These are phyloP conservation scores for Hylia prasina DNA, from an alignment of 2,113 vertebrate species.

Conservation along the genomic window DNA sequence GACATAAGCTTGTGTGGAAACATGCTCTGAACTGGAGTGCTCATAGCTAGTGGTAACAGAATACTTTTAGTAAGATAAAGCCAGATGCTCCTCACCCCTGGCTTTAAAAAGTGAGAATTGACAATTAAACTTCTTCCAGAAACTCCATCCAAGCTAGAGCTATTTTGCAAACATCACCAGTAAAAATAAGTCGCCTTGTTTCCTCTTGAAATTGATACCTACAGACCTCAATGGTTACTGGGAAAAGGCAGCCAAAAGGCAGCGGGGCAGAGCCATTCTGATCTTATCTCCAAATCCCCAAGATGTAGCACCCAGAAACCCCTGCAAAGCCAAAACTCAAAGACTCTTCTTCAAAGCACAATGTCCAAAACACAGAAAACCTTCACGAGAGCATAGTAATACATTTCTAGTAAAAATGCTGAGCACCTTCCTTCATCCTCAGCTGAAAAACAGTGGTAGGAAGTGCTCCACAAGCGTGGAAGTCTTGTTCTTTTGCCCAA, in stretches of 20 bases:
- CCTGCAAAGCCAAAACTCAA: background rate
- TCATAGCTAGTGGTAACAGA: background rate
- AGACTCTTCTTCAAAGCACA: background rate
- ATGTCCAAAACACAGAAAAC: background rate
- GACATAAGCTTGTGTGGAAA: background rate
- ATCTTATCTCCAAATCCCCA: background rate
- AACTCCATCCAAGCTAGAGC: background rate
- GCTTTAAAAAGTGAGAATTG: background rate
- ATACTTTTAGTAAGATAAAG: background rate
- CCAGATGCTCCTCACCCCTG: background rate
- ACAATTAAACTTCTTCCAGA: background rate
- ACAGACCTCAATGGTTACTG: background rate
- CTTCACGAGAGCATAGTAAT: background rate
- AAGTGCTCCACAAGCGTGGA: accelerated
- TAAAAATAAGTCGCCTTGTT: background rate
- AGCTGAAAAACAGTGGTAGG: background rate
- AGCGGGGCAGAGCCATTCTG: background rate
- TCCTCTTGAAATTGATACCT: background rate
- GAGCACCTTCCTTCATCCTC: background rate
- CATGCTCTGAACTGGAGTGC: background rate
- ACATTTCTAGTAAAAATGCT: background rate
- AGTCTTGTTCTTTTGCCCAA: accelerated
- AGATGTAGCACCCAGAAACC: background rate
- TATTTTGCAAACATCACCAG: background rate
- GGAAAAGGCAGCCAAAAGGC: background rate